Evolutionary conservation across 2,113 vertebrate genomes (phyloP), one percentile per base, ranked within the genome.

Genomic region (Sander lucioperca): DNA sequence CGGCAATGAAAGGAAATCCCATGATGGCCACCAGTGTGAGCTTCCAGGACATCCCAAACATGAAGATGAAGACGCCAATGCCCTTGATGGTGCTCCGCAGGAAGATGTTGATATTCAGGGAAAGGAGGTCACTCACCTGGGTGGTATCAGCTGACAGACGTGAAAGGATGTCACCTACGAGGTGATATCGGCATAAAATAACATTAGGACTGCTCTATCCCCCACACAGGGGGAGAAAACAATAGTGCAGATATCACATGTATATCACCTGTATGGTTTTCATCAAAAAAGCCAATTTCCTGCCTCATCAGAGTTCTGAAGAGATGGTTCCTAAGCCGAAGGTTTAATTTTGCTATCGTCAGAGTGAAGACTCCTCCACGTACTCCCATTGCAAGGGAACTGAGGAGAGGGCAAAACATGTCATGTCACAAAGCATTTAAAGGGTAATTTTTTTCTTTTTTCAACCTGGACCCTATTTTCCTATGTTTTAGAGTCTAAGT

Each of bases 71-170:
- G 74, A 97, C 96, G 1, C 98, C 98, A 0, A 93, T 79, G 19
- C 92, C 95, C 89, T 97, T 99, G 80, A 99, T 95, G 25, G 91
- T 9, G n/a, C 96, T 98, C 79, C 96, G 94, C 91, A 99, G 90
- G 94, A 99, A 97, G 90, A 99, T 69, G 91, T 99, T 99, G 89
- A 99, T 92, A n/a, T 99, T 99, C 91, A 97, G 95, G 7, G 98
- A 98, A 71, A 99, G 96, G 80, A 99, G 95, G 89, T 99, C 97
- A 0, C 98, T 99, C 89, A 99, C 96, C 43, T 98, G 97, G 58
- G 97, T 99, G 11, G 97, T 99, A 94, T 99, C 98, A 0, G 98
- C 97, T 0, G 97, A 97, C 90, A 99, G 95, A 62, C 98, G 97
- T n/a, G 98, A 99, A 65, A 97, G 96, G 89, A 99, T 96, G 30